phyloP scores from a whole-genome alignment of 2,888 invertebrate genomes.

The Thereva unica region DNA sequence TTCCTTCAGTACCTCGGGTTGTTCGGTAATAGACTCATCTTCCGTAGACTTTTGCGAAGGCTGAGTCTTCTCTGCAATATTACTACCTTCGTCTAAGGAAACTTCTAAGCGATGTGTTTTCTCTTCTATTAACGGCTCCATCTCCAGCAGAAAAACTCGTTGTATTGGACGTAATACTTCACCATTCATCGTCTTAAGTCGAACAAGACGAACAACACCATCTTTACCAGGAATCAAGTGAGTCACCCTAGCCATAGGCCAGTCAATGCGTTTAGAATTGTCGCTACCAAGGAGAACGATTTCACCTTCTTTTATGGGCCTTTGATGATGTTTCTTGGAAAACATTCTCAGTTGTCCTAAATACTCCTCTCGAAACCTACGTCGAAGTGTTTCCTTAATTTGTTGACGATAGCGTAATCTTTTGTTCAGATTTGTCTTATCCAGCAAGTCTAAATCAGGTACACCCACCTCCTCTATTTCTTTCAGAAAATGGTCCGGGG shows the following conservation, averaged over 20 bases:
- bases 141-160: background rate
- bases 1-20: too few relatives aligned
- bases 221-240: conserved; percentile 11
- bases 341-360: conserved; percentile 26
- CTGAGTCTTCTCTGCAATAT: too few relatives aligned
- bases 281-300: conserved; percentile 27
- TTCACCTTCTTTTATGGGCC: conserved; percentile 10
- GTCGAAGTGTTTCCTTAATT: background rate
- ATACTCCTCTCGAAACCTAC: conserved; percentile 40
- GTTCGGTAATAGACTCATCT: too few relatives aligned
- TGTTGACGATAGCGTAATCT: too few relatives aligned
- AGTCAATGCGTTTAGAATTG: conserved; percentile 29
- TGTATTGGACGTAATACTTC: conserved; percentile 8
- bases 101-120: too few relatives aligned
- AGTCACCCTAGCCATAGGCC: conserved; percentile 26
- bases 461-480: conserved; percentile 41
- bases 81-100: too few relatives aligned
- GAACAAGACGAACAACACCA: background rate
- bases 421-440: background rate
- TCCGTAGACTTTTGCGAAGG: too few relatives aligned
- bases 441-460: conserved; percentile 41
- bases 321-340: background rate
- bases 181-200: conserved; percentile 4
- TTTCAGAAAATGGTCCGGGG: conserved; percentile 47
- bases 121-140: too few relatives aligned